These are phyloP conservation scores for Drosophila lacicola DNA, from an alignment of 2,888 invertebrate genomes.

Conservation along the genomic window DNA sequence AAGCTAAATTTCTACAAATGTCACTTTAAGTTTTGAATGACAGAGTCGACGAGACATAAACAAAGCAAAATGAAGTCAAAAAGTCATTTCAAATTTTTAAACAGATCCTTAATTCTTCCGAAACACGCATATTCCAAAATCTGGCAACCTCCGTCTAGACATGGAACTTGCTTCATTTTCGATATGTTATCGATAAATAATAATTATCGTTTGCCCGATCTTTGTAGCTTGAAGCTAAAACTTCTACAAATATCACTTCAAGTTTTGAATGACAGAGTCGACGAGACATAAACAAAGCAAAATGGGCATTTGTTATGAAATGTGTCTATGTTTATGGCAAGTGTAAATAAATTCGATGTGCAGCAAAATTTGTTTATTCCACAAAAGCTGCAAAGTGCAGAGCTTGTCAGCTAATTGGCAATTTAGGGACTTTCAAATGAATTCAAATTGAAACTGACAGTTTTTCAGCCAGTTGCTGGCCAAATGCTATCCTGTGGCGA, in stretches of 20 bases:
- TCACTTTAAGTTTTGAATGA: not conserved
- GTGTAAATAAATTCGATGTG: not conserved
- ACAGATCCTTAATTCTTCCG: no score
- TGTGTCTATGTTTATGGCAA: not conserved
- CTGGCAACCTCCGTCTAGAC: no score
- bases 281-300: conserved; percentile 1
- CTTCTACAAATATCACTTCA: not conserved
- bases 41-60: not conserved
- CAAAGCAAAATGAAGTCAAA: not conserved
- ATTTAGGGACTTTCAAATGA: conserved; percentile 40
- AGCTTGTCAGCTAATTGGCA: conserved; percentile 40
- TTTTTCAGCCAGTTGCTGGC: conserved; percentile 11
- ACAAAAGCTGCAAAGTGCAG: not conserved
- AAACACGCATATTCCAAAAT: no score
- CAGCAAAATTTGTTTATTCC: not conserved
- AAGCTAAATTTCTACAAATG: no score
- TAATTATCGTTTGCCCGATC: not conserved
- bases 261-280: not conserved
- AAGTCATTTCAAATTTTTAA: no score
- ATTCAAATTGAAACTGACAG: conserved; percentile 28
- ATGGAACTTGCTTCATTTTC: not conserved
- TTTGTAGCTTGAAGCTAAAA: no score
- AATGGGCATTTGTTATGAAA: not conserved
- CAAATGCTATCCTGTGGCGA: not conserved
- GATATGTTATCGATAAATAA: not conserved